Percentiles rank a stretch among this genome's conserved stretches.
Evolutionary conservation across 2,113 vertebrate genomes (phyloP).

Genomic region (Laticauda laticaudata): DNA sequence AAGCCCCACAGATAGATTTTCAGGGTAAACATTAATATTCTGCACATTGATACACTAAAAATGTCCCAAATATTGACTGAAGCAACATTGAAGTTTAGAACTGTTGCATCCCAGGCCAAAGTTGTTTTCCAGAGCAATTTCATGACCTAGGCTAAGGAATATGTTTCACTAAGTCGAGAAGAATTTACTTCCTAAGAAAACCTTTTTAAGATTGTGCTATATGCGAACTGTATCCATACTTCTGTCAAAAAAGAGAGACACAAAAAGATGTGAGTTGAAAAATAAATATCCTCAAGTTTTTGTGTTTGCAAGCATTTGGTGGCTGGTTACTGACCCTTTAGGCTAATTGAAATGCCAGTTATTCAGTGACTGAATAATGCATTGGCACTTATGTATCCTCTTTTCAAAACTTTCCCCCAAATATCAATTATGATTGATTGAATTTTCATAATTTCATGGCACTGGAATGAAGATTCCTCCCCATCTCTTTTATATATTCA

Average conservation of each 20-base stretch:
- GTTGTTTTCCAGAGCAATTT: neutral
- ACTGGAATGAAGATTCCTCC: neutral
- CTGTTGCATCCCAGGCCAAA: neutral
- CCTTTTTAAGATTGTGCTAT: neutral
- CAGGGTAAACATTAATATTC: neutral
- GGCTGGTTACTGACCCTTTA: constrained; percentile 49
- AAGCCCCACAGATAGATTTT: neutral
- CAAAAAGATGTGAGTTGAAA: constrained; percentile 12
- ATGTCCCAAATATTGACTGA: neutral
- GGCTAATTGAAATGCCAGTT: constrained; percentile 36
- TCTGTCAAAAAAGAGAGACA: constrained; percentile 28
- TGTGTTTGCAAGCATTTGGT: neutral
- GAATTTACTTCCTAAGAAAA: neutral
- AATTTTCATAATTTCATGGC: neutral
- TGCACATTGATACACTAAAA: no score
- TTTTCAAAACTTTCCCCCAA: constrained; percentile 35
- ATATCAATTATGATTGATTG: neutral
- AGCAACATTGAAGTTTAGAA: neutral
- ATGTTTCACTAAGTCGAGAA: neutral
- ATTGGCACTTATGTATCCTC: constrained; percentile 36
- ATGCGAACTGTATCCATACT: constrained; percentile 44
- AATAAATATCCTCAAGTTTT: neutral
- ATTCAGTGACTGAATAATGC: constrained; percentile 45
- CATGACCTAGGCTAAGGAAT: neutral
- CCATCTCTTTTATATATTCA: neutral